phyloP scores from a whole-genome alignment of 2,888 invertebrate genomes.

The Epinotia brunnichana region DNA sequence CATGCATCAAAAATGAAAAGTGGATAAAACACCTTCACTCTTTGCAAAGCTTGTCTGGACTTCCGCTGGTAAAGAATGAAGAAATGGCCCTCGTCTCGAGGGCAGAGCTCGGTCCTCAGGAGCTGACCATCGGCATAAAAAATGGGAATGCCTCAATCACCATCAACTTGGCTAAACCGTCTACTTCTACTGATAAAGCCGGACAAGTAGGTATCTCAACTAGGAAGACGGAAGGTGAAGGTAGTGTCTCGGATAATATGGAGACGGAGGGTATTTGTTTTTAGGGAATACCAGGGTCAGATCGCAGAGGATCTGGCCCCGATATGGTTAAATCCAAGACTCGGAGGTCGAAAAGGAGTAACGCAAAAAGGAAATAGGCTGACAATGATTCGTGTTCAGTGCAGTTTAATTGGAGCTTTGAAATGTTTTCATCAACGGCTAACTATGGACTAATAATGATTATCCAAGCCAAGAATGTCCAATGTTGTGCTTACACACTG shows the following conservation, averaged over 20 bases:
- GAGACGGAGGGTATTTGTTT: neutral
- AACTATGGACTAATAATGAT: neutral
- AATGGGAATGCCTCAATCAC: neutral
- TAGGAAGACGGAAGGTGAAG: neutral
- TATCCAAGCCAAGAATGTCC: no score
- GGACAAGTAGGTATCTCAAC: neutral
- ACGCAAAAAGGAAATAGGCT: neutral
- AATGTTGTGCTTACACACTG: no score
- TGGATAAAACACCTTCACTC: slow-evolving; percentile 63
- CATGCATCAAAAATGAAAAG: slow-evolving; percentile 60
- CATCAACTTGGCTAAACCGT: neutral
- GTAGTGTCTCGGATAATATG: neutral
- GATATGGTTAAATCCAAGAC: neutral
- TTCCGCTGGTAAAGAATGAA: slow-evolving; percentile 57
- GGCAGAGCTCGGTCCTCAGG: slow-evolving; percentile 42
- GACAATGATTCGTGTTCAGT: neutral
- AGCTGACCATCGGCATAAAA: slow-evolving; percentile 2
- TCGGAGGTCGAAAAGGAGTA: neutral
- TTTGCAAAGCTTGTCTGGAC: slow-evolving; percentile 58
- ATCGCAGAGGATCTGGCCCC: neutral
- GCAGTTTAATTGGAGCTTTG: neutral
- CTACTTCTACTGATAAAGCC: neutral
- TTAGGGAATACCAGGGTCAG: neutral
- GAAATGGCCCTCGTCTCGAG: slow-evolving; percentile 55
- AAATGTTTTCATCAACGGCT: neutral